Percentiles rank a stretch among this genome's conserved stretches.
phyloP scores from a whole-genome alignment of 2,888 invertebrate genomes.

The Drosophila pseudotalamancana region DNA sequence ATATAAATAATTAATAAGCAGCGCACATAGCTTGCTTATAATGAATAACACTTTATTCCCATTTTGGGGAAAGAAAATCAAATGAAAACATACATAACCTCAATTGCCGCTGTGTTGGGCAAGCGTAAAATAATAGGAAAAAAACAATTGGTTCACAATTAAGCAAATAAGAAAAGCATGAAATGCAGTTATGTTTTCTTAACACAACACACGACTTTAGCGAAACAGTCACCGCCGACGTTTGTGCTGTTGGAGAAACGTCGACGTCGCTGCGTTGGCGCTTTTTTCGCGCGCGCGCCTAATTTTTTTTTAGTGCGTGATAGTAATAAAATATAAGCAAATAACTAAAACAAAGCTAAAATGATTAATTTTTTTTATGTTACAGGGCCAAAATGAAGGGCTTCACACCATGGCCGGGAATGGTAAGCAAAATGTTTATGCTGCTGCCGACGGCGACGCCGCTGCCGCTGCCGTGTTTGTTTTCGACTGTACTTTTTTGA shows the following conservation, averaged over 20 bases:
- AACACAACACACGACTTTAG: neutral
- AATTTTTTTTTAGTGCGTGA: slow-evolving; percentile 55
- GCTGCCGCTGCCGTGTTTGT: slow-evolving; percentile 70
- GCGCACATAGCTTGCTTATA: neutral
- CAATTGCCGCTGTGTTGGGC: slow-evolving; percentile 47
- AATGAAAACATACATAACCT: slow-evolving; percentile 59
- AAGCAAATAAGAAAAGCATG: neutral
- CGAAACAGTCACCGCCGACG: neutral
- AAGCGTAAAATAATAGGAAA: slow-evolving; percentile 35
- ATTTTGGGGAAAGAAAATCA: slow-evolving; percentile 9
- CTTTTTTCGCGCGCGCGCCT: slow-evolving; percentile 78
- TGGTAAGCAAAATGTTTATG: slow-evolving; percentile 88
- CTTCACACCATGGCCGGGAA: slow-evolving; percentile 98
- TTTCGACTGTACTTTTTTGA: slow-evolving; percentile 77
- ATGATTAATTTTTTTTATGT: slow-evolving; percentile 81
- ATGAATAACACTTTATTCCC: slow-evolving; percentile 7
- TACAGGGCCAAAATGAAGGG: slow-evolving; percentile 99
- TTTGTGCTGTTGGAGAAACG: slow-evolving; percentile 22
- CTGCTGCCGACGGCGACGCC: slow-evolving; percentile 44
- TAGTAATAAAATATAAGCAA: slow-evolving; percentile 5
- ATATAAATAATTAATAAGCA: slow-evolving; percentile 5
- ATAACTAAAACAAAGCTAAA: slow-evolving; percentile 13
- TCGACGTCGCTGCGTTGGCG: slow-evolving; percentile 74
- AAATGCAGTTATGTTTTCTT: slow-evolving; percentile 8
- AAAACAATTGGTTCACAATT: slow-evolving; percentile 38